Percentiles rank a stretch among this genome's conserved stretches.
phyloP scores from a whole-genome alignment of 2,113 vertebrate genomes.

The Otocyon megalotis region DNA sequence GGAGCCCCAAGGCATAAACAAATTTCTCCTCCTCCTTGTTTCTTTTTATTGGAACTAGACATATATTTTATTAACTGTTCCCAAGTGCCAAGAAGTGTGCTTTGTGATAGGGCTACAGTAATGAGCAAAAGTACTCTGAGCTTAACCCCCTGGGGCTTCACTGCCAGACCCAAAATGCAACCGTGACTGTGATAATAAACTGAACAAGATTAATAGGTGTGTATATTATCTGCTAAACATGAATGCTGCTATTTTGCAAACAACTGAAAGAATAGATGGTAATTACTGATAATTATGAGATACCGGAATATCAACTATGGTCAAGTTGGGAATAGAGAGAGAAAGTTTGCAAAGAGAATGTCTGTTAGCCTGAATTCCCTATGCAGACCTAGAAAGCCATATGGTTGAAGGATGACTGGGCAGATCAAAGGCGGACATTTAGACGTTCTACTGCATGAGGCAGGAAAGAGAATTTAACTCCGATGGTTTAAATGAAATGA shows the following conservation, averaged over 20 bases:
- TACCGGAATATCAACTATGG: conserved; percentile 19
- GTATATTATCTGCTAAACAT: not conserved
- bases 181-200: not conserved
- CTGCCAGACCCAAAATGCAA: not conserved
- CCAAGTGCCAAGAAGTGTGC: not conserved
- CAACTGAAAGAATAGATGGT: not conserved
- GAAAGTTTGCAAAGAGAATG: not conserved
- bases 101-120: not conserved
- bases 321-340: not conserved
- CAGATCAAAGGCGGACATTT: not conserved
- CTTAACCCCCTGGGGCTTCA: not conserved
- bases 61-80: not conserved
- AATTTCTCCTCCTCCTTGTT: not conserved
- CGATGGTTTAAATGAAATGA: not conserved
- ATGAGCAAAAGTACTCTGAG: not conserved
- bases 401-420: not conserved
- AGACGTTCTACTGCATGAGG: not conserved
- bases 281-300: not conserved
- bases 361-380: not conserved
- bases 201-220: not conserved
- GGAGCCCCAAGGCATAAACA: not conserved
- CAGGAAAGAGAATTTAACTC: conserved; percentile 20
- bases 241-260: conserved; percentile 26
- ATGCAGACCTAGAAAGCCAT: not conserved
- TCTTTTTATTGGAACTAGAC: not conserved